phyloP scores from a whole-genome alignment of 2,797 vertebrate genomes.

The Borostomias antarcticus region DNA sequence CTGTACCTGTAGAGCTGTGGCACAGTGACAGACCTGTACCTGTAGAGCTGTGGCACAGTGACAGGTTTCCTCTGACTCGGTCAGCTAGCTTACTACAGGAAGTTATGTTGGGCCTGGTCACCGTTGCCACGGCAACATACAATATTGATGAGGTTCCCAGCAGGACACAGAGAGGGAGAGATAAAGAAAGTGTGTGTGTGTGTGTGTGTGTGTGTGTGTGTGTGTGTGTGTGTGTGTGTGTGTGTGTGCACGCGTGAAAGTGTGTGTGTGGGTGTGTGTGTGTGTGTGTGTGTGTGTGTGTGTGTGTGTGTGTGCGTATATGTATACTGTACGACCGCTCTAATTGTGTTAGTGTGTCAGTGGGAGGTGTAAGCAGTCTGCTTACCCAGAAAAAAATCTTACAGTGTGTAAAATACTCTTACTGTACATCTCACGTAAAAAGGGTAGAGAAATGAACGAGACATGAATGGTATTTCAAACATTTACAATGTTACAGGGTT shows the following conservation, averaged over 20 bases:
- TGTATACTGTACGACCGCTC: not conserved
- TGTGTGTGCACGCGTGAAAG: conserved; percentile 9
- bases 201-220: conserved; percentile 14
- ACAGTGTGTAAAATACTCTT: too few relatives aligned
- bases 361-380: not conserved
- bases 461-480: too few relatives aligned
- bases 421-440: too few relatives aligned
- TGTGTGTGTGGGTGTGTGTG: not conserved
- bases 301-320: not conserved
- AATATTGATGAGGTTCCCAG: conserved; percentile 55
- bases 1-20: not conserved
- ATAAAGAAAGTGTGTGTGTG: too few relatives aligned
- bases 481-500: too few relatives aligned
- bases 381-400: not conserved
- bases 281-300: not conserved
- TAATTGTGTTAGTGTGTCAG: conserved; percentile 11
- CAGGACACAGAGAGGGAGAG: conserved; percentile 9
- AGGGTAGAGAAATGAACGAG: too few relatives aligned
- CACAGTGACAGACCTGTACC: not conserved
- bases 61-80: conserved; percentile 28
- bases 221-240: not conserved
- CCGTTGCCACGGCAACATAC: conserved; percentile 48
- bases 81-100: conserved; percentile 28
- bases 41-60: not conserved
- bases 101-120: conserved; percentile 28